Percentiles rank a stretch among this genome's conserved stretches.
These are phyloP conservation scores for Anoura caudifer DNA, from an alignment of 2,113 vertebrate species.

Conservation along the genomic window DNA sequence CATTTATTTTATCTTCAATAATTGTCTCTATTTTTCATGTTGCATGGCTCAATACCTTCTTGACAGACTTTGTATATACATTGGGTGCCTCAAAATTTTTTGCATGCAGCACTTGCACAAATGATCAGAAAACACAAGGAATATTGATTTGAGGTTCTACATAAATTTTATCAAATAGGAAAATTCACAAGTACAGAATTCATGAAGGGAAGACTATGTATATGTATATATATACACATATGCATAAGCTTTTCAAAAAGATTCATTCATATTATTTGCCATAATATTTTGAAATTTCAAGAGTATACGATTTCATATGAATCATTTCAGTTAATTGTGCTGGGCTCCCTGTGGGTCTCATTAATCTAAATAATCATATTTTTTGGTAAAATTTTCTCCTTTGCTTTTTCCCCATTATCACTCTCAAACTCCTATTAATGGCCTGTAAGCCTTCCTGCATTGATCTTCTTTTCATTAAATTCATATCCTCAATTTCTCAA, in stretches of 20 bases:
- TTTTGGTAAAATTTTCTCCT: not conserved
- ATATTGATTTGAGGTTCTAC: not conserved
- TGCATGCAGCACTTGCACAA: not conserved
- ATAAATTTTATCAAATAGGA: not conserved
- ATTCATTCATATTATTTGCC: not conserved
- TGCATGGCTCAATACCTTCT: too few relatives aligned
- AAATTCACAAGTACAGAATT: not conserved
- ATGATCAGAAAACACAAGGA: not conserved
- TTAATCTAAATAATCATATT: not conserved
- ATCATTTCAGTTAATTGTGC: not conserved
- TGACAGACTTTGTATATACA: too few relatives aligned
- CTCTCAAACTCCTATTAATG: not conserved
- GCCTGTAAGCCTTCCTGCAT: not conserved
- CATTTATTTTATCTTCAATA: too few relatives aligned
- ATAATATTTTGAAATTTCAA: not conserved
- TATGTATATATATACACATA: not conserved
- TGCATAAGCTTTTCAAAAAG: not conserved
- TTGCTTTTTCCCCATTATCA: not conserved
- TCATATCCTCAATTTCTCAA: not conserved
- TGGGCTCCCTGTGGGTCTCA: not conserved
- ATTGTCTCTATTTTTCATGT: too few relatives aligned
- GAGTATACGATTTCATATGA: not conserved
- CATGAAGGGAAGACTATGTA: not conserved
- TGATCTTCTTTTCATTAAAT: not conserved
- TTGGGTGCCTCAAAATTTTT: not conserved